Conservation (phyloP, 1,140 invertebrate genomes). For the Vanessa atalanta region DNA sequence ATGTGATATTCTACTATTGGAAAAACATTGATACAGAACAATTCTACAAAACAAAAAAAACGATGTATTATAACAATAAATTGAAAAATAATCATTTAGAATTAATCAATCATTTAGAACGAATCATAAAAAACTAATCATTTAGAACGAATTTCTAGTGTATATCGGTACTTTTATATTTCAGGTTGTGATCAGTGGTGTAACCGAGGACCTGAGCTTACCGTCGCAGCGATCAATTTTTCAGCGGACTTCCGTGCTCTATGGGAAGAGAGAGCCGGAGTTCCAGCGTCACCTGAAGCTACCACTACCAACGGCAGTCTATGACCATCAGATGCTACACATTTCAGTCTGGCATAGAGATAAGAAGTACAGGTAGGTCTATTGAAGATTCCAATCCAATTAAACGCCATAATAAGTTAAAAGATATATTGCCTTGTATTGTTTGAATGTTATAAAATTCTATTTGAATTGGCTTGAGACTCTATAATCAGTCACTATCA, state of each 20-base stretch:
- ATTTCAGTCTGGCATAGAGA: slow-evolving; percentile 76
- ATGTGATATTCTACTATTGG: no score
- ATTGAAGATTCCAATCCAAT: neutral
- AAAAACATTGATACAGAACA: no score
- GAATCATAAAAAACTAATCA: no score
- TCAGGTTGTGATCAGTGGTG: slow-evolving; percentile 71
- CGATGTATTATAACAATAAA: no score
- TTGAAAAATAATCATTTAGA: no score
- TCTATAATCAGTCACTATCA: neutral
- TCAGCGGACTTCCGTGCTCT: slow-evolving; percentile 73
- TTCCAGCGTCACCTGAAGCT: slow-evolving; percentile 73
- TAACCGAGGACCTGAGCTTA: slow-evolving; percentile 59
- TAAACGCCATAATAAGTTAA: no score
- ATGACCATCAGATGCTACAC: slow-evolving; percentile 70
- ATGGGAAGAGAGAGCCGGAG: slow-evolving; percentile 72
- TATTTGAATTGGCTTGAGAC: neutral
- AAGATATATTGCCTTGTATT: no score
- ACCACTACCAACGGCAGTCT: slow-evolving; percentile 62
- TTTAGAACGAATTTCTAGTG: no score
- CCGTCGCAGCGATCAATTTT: slow-evolving; percentile 73
- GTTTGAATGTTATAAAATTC: no score
- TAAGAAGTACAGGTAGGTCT: slow-evolving; percentile 72
- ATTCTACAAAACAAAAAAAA: no score
- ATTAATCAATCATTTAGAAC: no score
- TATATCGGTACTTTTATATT: slow-evolving; percentile 8